A percentile compares a stretch with the other conserved stretches of the same genome.
Evolutionary conservation across 2,113 vertebrate genomes (phyloP).

Genomic region (Leucopternis melanops): DNA sequence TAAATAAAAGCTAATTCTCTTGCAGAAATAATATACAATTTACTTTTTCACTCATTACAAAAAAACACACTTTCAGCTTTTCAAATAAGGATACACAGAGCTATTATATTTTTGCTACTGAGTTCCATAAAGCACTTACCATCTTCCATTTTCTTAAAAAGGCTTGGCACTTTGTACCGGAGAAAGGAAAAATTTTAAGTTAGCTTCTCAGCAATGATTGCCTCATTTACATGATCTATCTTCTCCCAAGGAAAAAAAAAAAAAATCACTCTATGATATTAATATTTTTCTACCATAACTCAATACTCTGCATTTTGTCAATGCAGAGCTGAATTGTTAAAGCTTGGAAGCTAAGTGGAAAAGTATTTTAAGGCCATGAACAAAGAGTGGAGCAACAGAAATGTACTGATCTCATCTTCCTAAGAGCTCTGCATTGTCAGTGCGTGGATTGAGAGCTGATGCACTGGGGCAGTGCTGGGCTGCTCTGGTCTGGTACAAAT

Average conservation of each 20-base stretch:
- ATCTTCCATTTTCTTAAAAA: neutral
- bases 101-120: neutral
- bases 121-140: neutral
- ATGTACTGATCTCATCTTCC: neutral
- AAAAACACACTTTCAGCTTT: neutral
- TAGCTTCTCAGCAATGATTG: neutral
- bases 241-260: neutral
- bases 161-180: neutral
- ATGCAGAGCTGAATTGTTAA: neutral
- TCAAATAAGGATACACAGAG: neutral
- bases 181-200: neutral
- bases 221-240: neutral
- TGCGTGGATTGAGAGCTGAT: neutral
- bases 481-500: neutral
- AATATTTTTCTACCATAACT: neutral
- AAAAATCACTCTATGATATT: neutral
- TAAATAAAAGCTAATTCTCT: slow-evolving; percentile 16
- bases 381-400: neutral
- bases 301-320: neutral
- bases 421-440: fast-evolving
- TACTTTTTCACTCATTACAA: neutral
- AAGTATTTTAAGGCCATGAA: neutral
- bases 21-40: neutral
- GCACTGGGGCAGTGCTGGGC: neutral
- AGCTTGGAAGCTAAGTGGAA: neutral